These are phyloP conservation scores for Vandiemenella viatica DNA, from an alignment of 2,888 invertebrate genomes.

Conservation along the genomic window DNA sequence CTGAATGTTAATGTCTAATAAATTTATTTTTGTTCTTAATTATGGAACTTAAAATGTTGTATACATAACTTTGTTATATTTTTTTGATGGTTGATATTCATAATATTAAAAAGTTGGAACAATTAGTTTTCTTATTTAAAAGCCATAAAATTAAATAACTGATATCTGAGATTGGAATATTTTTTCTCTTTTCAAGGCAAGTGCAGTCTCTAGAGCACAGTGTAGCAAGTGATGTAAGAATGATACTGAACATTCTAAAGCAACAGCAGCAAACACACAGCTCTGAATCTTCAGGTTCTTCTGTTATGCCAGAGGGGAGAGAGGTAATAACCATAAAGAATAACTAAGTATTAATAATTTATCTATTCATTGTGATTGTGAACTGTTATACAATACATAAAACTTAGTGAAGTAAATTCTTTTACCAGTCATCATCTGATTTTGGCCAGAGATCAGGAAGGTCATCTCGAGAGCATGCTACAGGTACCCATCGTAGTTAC, in stretches of 20 bases:
- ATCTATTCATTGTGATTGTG: background rate
- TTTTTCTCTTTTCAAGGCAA: slow-evolving; percentile 28
- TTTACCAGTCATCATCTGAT: slow-evolving; percentile 13
- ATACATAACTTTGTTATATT: too few relatives aligned
- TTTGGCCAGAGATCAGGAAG: slow-evolving; percentile 9
- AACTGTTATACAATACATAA: background rate
- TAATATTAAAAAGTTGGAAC: too few relatives aligned
- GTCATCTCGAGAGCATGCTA: slow-evolving; percentile 9
- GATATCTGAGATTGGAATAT: too few relatives aligned
- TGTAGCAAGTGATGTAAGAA: slow-evolving; percentile 56
- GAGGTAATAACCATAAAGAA: slow-evolving; percentile 11
- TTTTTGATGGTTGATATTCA: too few relatives aligned
- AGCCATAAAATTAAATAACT: too few relatives aligned
- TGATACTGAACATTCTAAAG: slow-evolving; percentile 51
- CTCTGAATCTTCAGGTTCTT: slow-evolving; percentile 17
- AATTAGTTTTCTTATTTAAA: too few relatives aligned
- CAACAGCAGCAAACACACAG: slow-evolving; percentile 27
- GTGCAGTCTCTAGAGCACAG: slow-evolving; percentile 55
- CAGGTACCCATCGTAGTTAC: slow-evolving; percentile 9
- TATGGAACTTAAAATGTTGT: too few relatives aligned
- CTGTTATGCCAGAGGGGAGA: slow-evolving; percentile 14
- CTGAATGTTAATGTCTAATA: too few relatives aligned
- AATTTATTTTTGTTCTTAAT: too few relatives aligned
- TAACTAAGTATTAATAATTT: background rate
- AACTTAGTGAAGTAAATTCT: background rate